Conservation (phyloP, 2,888 invertebrate genomes). For the Sepioteuthis lessoniana region DNA sequence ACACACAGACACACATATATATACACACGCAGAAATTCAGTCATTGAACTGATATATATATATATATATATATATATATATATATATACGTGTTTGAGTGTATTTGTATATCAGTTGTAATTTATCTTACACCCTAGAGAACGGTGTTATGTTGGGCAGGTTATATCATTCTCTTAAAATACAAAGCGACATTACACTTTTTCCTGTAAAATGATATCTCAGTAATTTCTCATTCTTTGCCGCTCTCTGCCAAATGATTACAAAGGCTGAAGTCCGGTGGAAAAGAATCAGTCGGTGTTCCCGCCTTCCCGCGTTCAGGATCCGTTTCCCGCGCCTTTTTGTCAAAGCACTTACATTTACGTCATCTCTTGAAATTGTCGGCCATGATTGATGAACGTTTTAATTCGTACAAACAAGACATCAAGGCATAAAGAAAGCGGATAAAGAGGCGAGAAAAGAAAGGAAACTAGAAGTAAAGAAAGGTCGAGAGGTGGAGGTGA, state of each 20-base stretch:
- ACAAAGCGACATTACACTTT: neutral
- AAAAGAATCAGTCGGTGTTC: slow-evolving; percentile 2
- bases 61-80: no score
- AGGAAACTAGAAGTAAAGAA: neutral
- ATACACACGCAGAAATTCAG: no score
- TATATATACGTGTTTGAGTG: neutral
- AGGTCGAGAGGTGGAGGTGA: neutral
- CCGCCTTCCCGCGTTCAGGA: neutral
- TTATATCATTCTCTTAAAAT: slow-evolving; percentile 33
- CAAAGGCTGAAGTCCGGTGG: neutral
- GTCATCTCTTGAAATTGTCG: neutral
- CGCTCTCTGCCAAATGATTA: slow-evolving; percentile 7
- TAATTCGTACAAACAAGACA: slow-evolving; percentile 7
- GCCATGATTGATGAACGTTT: neutral
- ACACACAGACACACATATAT: no score
- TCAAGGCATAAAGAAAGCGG: neutral
- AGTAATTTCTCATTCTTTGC: slow-evolving; percentile 8
- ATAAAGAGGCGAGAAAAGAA: no score
- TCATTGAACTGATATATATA: no score
- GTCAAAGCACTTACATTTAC: neutral
- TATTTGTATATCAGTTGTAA: neutral
- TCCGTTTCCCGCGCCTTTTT: slow-evolving; percentile 9
- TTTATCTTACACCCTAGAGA: neutral
- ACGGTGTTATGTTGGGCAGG: slow-evolving; percentile 10
- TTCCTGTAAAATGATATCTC: neutral